Base-by-base conservation (phyloP, 1,140 invertebrate genomes). In the Hypothenemus hampei region DNA sequence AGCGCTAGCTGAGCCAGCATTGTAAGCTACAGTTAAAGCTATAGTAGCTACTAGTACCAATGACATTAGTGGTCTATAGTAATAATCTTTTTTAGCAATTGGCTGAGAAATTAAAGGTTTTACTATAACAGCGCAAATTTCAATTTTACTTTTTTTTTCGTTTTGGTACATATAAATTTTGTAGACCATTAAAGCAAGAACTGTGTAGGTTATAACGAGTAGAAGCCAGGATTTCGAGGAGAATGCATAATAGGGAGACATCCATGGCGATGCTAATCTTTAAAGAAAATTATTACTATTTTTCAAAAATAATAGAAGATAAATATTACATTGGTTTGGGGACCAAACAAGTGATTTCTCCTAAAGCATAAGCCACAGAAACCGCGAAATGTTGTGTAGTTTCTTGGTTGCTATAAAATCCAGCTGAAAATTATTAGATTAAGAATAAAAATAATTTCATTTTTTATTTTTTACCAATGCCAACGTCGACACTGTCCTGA, bases 341-440 rank as follows among this genome's bases (percentile, higher is more conserved):
- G 6, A 75, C 76, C 44, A 82, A 66, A 59, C 77, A 78, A 7
- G 79, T 80, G 13, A 81, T 73, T 24, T 75, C 78, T 45, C 77
- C 77, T 58, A 78, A 68, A 20, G 79, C 66, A 50, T 70, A 65
- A 1, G 77, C 67, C 48, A 68, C 69, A 2, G 78, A 75, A 54
- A 78, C 75, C 64, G 81, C 79, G 58, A 82, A 63, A 48, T 68
- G 75, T 22, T 65, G 45, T 61, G 72, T 78, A 66, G 73, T 73
- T 59, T 76, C 70, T 57, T 74, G 75, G 78, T 78, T 81, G 4
- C 77, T 73, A 66, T 79, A 81, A 2, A 81, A 61, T 16, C 78
- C 78, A 57, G 70, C 77, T 75, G 54, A 59, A 51, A 39, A 49
- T 43, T 54, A 20, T 50, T 31, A 16, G 37, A 51, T 18, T 22